Evolutionary conservation across 2,888 invertebrate genomes (phyloP), one percentile per base, ranked within the genome.

Genomic region (Nomada flava): DNA sequence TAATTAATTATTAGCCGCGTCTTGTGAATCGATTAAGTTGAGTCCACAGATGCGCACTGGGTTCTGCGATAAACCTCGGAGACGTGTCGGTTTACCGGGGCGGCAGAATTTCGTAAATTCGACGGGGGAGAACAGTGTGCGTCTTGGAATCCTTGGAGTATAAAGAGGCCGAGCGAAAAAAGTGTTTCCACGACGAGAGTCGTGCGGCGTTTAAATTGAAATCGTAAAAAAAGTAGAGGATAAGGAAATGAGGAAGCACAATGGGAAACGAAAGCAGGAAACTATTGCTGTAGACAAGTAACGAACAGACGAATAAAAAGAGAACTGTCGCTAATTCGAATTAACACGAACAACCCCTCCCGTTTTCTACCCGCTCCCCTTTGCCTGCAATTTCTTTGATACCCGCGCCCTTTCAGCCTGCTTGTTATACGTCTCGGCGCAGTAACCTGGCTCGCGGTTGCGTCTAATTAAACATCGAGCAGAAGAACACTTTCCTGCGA

Each of bases 391-490:
- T 71, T 80, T 67, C 79, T 80, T 62, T 50, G 44, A 72, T 59
- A 47, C 57, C 23, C 62, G 55, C 11, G 3, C 57, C 23, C 60
- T 52, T 50, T 20, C 13, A 2, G 20, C 53, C 53, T 47, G 63
- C 64, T 77, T 59, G 75, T 60, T 67, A 42, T 79, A 29, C 65
- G 64, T 29, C 70, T 47, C 5, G 57, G 55, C 23, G 60, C 52
- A 57, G 47, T 65, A 59, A 65, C 71, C 42, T 20, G 36, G n/a
- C 29, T 52, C 42, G 64, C 50, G 64, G 60, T 67, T 42, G 60
- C n/a, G 65, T 23, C 57, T 65, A 82, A 80, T 86, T 86, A 84
- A 86, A 86, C 69, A 86, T 86, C 84, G 20, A 53, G 44, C 60
- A 65, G 72, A n/a, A 23, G 62, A 26, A 62, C 55, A 36, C 18